Evolutionary conservation across 1,140 invertebrate species (phyloP).

Genomic region (Diprion similis): DNA sequence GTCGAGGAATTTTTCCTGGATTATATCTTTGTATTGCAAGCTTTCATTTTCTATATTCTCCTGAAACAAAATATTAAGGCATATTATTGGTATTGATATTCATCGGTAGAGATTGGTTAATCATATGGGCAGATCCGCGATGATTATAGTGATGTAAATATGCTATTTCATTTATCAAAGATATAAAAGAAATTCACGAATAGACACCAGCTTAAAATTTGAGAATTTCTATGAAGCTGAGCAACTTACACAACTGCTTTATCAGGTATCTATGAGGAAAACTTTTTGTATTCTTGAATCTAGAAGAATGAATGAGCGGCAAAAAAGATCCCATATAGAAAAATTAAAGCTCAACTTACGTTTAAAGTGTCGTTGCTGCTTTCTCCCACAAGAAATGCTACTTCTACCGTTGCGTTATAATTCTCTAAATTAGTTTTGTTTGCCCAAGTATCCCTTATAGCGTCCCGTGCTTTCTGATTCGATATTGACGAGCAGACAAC

Average conservation of each 20-base stretch:
- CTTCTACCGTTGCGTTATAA: constrained; percentile 53
- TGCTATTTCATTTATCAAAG: constrained; percentile 22
- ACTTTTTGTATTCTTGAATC: no score
- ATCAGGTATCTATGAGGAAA: no score
- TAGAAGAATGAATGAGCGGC: neutral
- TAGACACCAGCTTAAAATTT: no score
- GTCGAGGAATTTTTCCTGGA: constrained; percentile 89
- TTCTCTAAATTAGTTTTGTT: constrained; percentile 66
- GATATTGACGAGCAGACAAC: constrained; percentile 75
- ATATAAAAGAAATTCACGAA: neutral
- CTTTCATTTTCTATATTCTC: constrained; percentile 67
- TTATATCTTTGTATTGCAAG: constrained; percentile 78
- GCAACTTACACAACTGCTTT: no score
- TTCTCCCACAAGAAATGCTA: constrained; percentile 67
- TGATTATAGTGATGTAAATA: constrained; percentile 16
- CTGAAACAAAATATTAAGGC: constrained; percentile 52
- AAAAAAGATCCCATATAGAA: constrained; percentile 1
- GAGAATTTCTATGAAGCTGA: no score
- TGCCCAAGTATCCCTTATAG: constrained; percentile 85
- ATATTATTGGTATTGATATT: constrained; percentile 6
- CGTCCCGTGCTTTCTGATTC: constrained; percentile 71
- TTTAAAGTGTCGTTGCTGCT: constrained; percentile 64
- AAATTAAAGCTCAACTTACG: constrained; percentile 45
- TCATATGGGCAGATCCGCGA: constrained; percentile 6
- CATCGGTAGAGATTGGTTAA: neutral